Conservation (phyloP, 2,888 invertebrate genomes). For the Stegana nigrithorax region DNA sequence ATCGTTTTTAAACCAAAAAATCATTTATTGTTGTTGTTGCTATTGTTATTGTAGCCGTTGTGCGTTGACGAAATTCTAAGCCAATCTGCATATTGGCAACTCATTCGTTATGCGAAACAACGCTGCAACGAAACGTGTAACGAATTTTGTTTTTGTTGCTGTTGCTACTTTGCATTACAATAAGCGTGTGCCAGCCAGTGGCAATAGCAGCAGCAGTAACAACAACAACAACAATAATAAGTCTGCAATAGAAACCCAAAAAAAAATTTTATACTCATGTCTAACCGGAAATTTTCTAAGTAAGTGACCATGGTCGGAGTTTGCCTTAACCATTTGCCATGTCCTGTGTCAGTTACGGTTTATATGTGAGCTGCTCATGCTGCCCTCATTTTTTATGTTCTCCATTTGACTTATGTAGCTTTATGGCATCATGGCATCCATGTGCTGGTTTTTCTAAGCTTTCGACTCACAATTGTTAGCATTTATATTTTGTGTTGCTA, state of each 20-base stretch:
- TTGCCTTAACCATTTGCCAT: conserved; percentile 9
- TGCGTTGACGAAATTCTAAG: conserved; percentile 1
- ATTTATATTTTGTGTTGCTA: neutral
- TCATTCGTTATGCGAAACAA: conserved; percentile 13
- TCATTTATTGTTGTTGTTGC: neutral
- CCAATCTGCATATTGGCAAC: conserved; percentile 5
- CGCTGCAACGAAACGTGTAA: conserved; percentile 16
- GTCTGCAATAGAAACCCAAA: neutral
- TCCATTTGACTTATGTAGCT: neutral
- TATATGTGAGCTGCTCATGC: neutral
- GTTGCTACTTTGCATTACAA: conserved; percentile 8
- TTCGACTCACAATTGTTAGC: neutral
- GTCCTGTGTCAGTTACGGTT: neutral
- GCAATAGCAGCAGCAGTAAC: neutral
- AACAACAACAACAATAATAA: neutral
- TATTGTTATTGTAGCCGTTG: neutral
- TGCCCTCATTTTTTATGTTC: neutral
- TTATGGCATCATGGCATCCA: too few species aligned
- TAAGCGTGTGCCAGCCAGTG: too few species aligned
- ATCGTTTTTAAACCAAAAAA: neutral
- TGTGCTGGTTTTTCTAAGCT: too few species aligned
- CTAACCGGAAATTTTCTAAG: conserved; percentile 14
- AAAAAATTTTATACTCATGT: neutral
- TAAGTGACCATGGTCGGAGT: conserved; percentile 14
- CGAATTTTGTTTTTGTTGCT: too few species aligned